Evolutionary conservation across 1,140 invertebrate genomes (phyloP).

Genomic region (Heliothis subflexa): DNA sequence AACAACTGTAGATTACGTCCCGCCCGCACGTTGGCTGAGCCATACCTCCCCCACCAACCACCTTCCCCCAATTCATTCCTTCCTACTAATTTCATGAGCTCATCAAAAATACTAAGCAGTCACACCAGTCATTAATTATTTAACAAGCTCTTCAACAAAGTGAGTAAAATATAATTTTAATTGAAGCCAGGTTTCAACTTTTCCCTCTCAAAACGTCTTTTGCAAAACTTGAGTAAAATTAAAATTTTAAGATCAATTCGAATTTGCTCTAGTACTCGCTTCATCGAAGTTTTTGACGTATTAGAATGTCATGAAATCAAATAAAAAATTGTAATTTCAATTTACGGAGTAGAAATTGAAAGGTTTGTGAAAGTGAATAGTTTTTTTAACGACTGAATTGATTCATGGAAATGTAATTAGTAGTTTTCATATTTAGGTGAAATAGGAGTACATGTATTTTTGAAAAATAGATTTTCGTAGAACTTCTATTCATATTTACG

Average conservation of each 20-base stretch:
- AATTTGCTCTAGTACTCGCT: slow-evolving; percentile 2
- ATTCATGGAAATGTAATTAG: too few relatives aligned
- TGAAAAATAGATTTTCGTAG: too few relatives aligned
- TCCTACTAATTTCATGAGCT: slow-evolving; percentile 31
- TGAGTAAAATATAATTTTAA: slow-evolving; percentile 43
- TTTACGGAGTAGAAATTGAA: not conserved
- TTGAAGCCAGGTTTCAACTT: slow-evolving; percentile 37
- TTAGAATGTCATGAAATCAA: not conserved
- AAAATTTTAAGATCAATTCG: slow-evolving; percentile 20
- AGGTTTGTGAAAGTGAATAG: not conserved
- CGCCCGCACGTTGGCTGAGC: not conserved
- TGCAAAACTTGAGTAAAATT: slow-evolving; percentile 31
- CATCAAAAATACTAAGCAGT: slow-evolving; percentile 41
- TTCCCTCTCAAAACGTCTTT: slow-evolving; percentile 28
- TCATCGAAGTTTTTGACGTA: not conserved
- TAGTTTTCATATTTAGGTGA: too few relatives aligned
- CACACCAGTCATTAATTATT: slow-evolving; percentile 42
- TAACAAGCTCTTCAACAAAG: slow-evolving; percentile 29
- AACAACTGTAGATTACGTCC: slow-evolving; percentile 14
- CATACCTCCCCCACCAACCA: too few relatives aligned
- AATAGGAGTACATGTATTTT: too few relatives aligned
- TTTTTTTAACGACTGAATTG: too few relatives aligned
- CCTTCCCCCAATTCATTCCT: not conserved
- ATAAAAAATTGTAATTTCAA: not conserved
- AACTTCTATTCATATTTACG: too few relatives aligned